Base-by-base conservation (phyloP, 2,113 vertebrate species). In the Hemiscyllium ocellatum region DNA sequence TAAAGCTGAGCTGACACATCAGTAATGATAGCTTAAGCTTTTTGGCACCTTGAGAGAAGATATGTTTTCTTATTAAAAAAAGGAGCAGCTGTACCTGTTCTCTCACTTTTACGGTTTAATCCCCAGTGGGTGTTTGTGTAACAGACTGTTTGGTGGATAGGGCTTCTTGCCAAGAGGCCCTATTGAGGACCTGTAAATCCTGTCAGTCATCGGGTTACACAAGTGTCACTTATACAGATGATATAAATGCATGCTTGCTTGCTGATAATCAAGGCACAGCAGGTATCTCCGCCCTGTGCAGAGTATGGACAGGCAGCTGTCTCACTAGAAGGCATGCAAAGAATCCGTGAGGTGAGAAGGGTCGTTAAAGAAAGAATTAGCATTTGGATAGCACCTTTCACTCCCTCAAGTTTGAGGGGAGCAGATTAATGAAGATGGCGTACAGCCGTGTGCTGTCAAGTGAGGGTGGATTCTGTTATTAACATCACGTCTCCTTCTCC, bases 41-140 rank as follows among this genome's bases (percentile, higher is more conserved):
- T 91, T n/a, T 93, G 89, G 61, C 33, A 65, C 33, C 61, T 37
- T 93, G 13, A 66, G 87, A 61, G 86, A 50, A 52, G 26, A 90
- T 90, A 56, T 33, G 56, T 33, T 33, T 61, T 90, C n/a, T 90
- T 83, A 42, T 83, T 33, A 76, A 20, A 37, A 80, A 37, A 29
- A 91, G 87, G 13, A 61, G 87, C 87, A 91, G 87, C 89, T 93
- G 89, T 66, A 93, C 89, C 89, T 66, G n/a, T 93, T 66, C 89
- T 17, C 56, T 37, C 56, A n/a, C 56, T 20, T 87, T 91, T 66
- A 91, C 29, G 29, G 56, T 37, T 91, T n/a, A 66, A 91, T 65
- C 89, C 89, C 89, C 33, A 56, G 61, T 65, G n/a, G 61, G 89
- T 93, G 89, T 37, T 66, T 66, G 89, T 66, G 89, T 61, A 56